phyloP scores from a whole-genome alignment of 2,888 invertebrate species.

The Drosophila infuscata region DNA sequence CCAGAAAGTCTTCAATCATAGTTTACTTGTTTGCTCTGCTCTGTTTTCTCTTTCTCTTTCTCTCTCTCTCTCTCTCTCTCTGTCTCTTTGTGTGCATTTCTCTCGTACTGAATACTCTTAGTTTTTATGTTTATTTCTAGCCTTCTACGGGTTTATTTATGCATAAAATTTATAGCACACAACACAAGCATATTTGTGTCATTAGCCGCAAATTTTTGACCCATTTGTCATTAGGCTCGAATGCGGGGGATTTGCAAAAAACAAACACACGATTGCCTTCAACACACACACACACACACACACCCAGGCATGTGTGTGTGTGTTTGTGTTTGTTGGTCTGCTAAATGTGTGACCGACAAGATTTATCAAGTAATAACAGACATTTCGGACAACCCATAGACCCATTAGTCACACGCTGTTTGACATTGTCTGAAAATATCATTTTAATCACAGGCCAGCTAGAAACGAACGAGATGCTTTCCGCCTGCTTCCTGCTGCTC shows the following conservation, averaged over 20 bases:
- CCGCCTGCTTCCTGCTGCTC: background rate
- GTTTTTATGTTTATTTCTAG: slow-evolving; percentile 22
- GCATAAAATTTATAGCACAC: slow-evolving; percentile 72
- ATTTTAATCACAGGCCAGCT: slow-evolving; percentile 72
- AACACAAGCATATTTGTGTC: slow-evolving; percentile 78
- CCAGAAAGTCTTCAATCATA: slow-evolving; percentile 71
- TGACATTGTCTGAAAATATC: slow-evolving; percentile 81
- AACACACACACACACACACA: slow-evolving; percentile 33
- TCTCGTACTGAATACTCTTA: background rate
- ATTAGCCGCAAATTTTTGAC: slow-evolving; percentile 81
- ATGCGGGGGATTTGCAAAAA: slow-evolving; percentile 76
- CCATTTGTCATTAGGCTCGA: slow-evolving; percentile 77
- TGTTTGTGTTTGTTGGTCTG: slow-evolving; percentile 28
- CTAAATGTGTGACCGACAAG: slow-evolving; percentile 79
- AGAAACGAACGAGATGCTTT: slow-evolving; percentile 19
- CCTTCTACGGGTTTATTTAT: slow-evolving; percentile 65
- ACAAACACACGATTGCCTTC: slow-evolving; percentile 56
- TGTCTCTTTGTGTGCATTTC: slow-evolving; percentile 1
- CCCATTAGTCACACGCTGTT: slow-evolving; percentile 80
- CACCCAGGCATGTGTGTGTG: background rate
- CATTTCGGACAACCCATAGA: slow-evolving; percentile 81
- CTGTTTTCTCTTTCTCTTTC: background rate
- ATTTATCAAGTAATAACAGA: slow-evolving; percentile 81
- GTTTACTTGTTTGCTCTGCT: slow-evolving; percentile 39
- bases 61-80: background rate